phyloP scores from a whole-genome alignment of 2,888 invertebrate genomes.

The Netelia fuscicornis region DNA sequence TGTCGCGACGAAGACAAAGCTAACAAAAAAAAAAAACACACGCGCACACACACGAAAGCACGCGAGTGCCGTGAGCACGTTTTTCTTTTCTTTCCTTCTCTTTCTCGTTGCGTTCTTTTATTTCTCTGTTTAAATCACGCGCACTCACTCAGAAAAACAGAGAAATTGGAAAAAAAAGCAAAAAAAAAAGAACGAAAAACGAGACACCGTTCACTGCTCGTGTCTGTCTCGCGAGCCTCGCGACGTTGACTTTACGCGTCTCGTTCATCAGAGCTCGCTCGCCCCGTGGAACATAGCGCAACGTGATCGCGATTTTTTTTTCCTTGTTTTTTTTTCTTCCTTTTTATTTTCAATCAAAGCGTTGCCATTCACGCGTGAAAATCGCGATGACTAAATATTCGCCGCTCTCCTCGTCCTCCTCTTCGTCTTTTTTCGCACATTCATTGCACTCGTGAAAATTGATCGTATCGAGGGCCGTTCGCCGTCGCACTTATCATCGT shows the following conservation, averaged over 20 bases:
- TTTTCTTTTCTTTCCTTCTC: not conserved
- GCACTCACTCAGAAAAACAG: not conserved
- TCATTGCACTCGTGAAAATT: conserved; percentile 11
- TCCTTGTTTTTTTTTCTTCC: not conserved
- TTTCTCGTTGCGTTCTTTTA: not conserved
- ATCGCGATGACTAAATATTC: not conserved
- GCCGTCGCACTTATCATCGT: not conserved
- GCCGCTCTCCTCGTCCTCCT: conserved; percentile 26
- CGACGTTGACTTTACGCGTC: no score
- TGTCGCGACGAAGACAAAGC: not conserved
- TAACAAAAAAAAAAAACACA: not conserved
- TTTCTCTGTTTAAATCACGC: conserved; percentile 3
- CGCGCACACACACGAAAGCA: not conserved
- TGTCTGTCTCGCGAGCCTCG: not conserved
- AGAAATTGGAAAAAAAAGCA: no score
- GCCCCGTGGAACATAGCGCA: no score
- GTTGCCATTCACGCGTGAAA: not conserved
- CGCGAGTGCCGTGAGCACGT: not conserved
- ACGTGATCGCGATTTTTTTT: not conserved
- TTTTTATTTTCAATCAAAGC: not conserved
- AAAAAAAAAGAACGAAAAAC: not conserved
- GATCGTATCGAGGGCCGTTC: no score
- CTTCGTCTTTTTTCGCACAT: not conserved
- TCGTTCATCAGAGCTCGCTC: no score
- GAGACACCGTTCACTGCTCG: not conserved